Percentiles rank a stretch among this genome's conserved stretches.
These are phyloP conservation scores for Amblyjoppa proteus DNA, from an alignment of 2,888 invertebrate genomes.

Conservation along the genomic window DNA sequence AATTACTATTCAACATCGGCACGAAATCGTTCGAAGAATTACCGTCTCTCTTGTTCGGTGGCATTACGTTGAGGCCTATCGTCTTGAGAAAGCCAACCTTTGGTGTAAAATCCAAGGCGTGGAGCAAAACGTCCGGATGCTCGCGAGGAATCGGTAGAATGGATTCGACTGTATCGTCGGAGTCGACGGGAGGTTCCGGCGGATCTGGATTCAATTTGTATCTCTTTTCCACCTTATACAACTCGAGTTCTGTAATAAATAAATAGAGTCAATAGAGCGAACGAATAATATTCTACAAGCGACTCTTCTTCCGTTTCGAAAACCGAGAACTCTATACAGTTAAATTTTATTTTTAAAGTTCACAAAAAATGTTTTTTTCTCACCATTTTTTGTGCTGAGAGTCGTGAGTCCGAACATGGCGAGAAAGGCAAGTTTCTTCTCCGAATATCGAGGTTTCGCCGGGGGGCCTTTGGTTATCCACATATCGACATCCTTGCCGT, in stretches of 20 bases:
- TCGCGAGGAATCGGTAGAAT: slow-evolving; percentile 86
- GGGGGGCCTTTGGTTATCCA: slow-evolving; percentile 87
- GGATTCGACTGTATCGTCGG: slow-evolving; percentile 82
- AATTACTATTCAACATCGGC: slow-evolving; percentile 19
- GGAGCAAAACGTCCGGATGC: slow-evolving; percentile 85
- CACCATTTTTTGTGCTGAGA: slow-evolving; percentile 88
- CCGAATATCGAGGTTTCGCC: slow-evolving; percentile 85
- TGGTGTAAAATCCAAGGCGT: slow-evolving; percentile 85
- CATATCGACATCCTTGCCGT: slow-evolving; percentile 86
- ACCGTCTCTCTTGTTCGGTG: slow-evolving; percentile 88
- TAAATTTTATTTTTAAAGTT: no score
- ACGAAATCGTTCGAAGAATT: slow-evolving; percentile 67
- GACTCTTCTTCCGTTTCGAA: background rate
- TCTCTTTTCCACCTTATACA: slow-evolving; percentile 88
- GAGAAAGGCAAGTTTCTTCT: slow-evolving; percentile 88
- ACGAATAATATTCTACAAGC: background rate
- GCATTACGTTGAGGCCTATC: slow-evolving; percentile 87
- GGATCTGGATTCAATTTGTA: slow-evolving; percentile 86
- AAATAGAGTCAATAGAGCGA: background rate
- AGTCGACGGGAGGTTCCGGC: slow-evolving; percentile 84
- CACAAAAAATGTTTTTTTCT: slow-evolving; percentile 69
- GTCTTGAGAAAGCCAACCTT: slow-evolving; percentile 88
- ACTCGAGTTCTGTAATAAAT: slow-evolving; percentile 80
- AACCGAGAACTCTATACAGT: background rate
- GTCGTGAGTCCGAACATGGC: slow-evolving; percentile 88